Evolutionary conservation across 2,113 vertebrate species (phyloP).

Genomic region (Colius striatus): DNA sequence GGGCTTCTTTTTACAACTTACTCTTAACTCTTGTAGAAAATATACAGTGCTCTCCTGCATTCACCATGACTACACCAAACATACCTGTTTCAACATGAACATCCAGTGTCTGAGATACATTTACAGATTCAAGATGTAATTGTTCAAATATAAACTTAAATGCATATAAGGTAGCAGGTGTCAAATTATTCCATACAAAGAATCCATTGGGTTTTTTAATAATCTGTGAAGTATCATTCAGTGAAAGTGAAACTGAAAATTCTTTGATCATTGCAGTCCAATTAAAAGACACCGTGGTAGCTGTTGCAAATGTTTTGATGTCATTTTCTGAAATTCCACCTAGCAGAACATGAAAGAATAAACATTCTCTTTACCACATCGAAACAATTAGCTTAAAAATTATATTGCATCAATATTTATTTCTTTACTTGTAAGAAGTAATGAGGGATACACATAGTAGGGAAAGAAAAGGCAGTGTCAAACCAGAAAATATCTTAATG

Average conservation of each 20-base stretch:
- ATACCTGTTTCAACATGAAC: conserved; percentile 85
- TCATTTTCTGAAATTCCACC: conserved; percentile 64
- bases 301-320: conserved; percentile 71
- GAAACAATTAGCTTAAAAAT: neutral
- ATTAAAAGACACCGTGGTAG: conserved; percentile 79
- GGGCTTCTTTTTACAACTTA: neutral
- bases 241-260: conserved; percentile 66
- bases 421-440: neutral
- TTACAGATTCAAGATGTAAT: conserved; percentile 68
- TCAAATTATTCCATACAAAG: conserved; percentile 76
- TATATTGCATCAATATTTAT: neutral
- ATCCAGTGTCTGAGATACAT: conserved; percentile 77
- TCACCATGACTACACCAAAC: neutral
- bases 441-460: neutral
- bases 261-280: conserved; percentile 70
- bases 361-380: neutral
- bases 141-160: conserved; percentile 79
- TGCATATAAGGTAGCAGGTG: conserved; percentile 74
- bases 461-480: neutral
- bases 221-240: conserved; percentile 60
- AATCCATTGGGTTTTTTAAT: conserved; percentile 25
- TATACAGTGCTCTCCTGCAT: neutral
- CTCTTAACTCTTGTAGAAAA: neutral
- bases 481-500: neutral
- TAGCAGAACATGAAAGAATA: conserved; percentile 29